Conservation (phyloP, 2,113 vertebrate genomes). For the Lampris incognitus region DNA sequence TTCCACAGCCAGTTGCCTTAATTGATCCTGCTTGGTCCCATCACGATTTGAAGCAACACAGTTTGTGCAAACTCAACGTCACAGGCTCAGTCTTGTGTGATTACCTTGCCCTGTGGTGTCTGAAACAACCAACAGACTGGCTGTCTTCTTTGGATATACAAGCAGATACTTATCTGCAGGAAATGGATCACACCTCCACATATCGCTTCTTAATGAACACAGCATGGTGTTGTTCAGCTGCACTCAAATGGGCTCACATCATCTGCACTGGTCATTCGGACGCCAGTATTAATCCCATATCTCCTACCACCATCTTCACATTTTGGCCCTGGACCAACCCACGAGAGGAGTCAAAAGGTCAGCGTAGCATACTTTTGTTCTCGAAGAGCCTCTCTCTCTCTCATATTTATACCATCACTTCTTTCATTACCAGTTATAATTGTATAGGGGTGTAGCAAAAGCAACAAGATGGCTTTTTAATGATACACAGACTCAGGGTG, state of each 20-base stretch:
- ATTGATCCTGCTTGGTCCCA: conserved; percentile 37
- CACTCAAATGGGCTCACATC: conserved; percentile 59
- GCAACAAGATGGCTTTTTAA: too few species aligned
- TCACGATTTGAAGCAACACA: conserved; percentile 26
- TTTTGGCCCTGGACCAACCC: conserved; percentile 31
- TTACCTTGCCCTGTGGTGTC: conserved; percentile 37
- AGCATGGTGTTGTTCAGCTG: conserved; percentile 16
- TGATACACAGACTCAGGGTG: too few species aligned
- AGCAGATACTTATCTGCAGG: conserved; percentile 72
- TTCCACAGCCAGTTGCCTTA: conserved; percentile 60
- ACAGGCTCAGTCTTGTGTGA: conserved; percentile 38
- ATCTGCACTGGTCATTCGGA: conserved; percentile 51
- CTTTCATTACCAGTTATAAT: conserved; percentile 12
- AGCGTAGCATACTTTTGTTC: conserved; percentile 4
- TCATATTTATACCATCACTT: conserved; percentile 40
- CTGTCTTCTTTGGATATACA: conserved; percentile 52
- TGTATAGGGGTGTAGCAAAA: too few species aligned
- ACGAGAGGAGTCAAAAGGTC: conserved; percentile 40
- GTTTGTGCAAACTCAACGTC: conserved; percentile 45
- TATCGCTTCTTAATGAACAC: conserved; percentile 79
- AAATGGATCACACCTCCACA: conserved; percentile 67
- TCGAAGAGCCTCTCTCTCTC: conserved; percentile 23
- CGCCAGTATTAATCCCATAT: conserved; percentile 39
- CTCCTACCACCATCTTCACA: conserved; percentile 18
- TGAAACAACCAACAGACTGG: conserved; percentile 38